Conservation (phyloP, 2,113 vertebrate genomes). For the Embiotoca jacksoni region DNA sequence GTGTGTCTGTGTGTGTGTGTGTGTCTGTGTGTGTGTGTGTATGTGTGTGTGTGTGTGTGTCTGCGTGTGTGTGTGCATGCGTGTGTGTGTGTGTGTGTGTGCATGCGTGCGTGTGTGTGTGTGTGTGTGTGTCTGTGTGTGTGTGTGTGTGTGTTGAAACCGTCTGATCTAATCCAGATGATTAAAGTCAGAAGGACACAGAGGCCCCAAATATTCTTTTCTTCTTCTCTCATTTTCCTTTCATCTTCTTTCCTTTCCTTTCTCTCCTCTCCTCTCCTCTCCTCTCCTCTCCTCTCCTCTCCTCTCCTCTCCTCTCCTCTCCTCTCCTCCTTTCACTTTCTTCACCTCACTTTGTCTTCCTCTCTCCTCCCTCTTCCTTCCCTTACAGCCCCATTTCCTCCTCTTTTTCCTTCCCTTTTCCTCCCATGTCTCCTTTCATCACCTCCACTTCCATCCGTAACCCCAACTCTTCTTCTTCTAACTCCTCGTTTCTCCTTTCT, state of each 20-base stretch:
- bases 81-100: constrained; percentile 16
- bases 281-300: too few species aligned
- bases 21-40: too few species aligned
- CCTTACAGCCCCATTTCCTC: neutral
- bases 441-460: neutral
- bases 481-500: neutral
- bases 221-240: neutral
- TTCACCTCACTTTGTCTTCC: too few species aligned
- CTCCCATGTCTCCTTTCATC: neutral
- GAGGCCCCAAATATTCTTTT: neutral
- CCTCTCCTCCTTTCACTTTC: too few species aligned
- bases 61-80: constrained; percentile 21
- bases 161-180: constrained; percentile 26
- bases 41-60: constrained; percentile 18
- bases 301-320: too few species aligned
- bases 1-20: constrained; percentile 20
- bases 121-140: constrained; percentile 23
- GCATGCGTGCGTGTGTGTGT: constrained; percentile 12
- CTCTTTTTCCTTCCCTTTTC: neutral
- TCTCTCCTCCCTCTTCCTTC: neutral
- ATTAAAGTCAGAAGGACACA: neutral
- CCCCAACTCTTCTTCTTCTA: neutral
- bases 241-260: neutral
- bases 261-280: neutral
- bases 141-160: constrained; percentile 20